phyloP scores from a whole-genome alignment of 2,888 invertebrate genomes.

The Meteorus cinctellus region DNA sequence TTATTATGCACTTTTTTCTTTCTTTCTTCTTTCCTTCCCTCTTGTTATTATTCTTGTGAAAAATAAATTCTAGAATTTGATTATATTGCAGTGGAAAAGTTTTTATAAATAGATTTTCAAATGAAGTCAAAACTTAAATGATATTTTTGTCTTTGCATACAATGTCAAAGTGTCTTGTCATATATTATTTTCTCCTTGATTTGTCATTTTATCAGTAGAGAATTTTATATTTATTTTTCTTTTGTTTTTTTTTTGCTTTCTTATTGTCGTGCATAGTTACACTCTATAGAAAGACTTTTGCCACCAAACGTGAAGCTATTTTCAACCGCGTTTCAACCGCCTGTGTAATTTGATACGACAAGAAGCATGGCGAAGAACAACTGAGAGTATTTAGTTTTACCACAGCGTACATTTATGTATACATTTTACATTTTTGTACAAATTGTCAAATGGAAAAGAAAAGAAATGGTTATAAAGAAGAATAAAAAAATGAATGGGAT shows the following conservation, averaged over 20 bases:
- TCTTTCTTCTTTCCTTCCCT: not conserved
- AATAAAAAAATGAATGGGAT: not conserved
- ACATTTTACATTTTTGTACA: not conserved
- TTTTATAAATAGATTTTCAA: not conserved
- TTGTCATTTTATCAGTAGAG: conserved; percentile 29
- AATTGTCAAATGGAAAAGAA: not conserved
- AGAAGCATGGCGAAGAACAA: conserved; percentile 39
- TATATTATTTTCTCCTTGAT: not conserved
- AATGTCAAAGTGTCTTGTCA: not conserved
- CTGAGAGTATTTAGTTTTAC: conserved; percentile 12
- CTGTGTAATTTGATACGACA: conserved; percentile 60
- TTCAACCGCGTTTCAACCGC: conserved; percentile 58
- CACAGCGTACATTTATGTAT: conserved; percentile 3
- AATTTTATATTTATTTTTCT: not conserved
- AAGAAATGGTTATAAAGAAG: not conserved
- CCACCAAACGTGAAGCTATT: conserved; percentile 60
- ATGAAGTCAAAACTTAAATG: not conserved
- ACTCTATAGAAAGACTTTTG: conserved; percentile 51
- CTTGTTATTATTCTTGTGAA: not conserved
- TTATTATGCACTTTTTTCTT: not conserved
- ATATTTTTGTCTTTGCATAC: not conserved
- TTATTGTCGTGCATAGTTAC: conserved; percentile 28
- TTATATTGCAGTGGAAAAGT: not conserved
- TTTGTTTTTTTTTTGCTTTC: not conserved
- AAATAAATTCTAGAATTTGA: not conserved